Evolutionary conservation across 2,888 invertebrate genomes (phyloP).

Genomic region (Synanthedon andrenaeformis): DNA sequence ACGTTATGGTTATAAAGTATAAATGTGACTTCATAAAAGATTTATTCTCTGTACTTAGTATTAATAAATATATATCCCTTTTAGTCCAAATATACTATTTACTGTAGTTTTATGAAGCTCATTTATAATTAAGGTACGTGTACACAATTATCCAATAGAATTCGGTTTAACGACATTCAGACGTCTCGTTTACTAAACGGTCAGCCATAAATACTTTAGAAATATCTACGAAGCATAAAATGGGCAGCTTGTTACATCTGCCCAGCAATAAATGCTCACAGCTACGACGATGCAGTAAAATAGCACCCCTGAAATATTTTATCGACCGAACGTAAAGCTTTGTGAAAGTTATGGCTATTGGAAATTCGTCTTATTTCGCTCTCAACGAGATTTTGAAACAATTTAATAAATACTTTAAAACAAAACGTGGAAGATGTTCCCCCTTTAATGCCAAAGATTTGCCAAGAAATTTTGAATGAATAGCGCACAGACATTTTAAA

Average conservation of each 20-base stretch:
- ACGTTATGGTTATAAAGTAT: no score
- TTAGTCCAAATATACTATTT: no score
- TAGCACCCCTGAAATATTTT: constrained; percentile 28
- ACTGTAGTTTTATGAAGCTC: no score
- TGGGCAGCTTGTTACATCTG: constrained; percentile 19
- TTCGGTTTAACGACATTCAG: background rate
- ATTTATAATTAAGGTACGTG: background rate
- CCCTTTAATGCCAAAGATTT: background rate
- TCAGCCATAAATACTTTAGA: constrained; percentile 19
- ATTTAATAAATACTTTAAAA: background rate
- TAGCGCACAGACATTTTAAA: no score
- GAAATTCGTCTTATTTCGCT: constrained; percentile 13
- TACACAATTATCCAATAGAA: background rate
- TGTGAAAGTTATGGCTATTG: constrained; percentile 27
- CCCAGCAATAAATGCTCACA: constrained; percentile 12
- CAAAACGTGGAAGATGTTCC: background rate
- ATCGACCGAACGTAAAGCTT: constrained; percentile 22
- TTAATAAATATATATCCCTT: no score
- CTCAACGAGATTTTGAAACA: constrained; percentile 15
- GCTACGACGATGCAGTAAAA: constrained; percentile 20
- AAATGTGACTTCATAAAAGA: no score
- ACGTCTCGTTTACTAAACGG: constrained; percentile 10
- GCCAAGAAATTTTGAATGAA: no score
- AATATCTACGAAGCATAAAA: constrained; percentile 23
- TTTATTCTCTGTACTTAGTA: no score